Conservation (phyloP, 2,888 invertebrate genomes). For the Limenitis camilla region DNA sequence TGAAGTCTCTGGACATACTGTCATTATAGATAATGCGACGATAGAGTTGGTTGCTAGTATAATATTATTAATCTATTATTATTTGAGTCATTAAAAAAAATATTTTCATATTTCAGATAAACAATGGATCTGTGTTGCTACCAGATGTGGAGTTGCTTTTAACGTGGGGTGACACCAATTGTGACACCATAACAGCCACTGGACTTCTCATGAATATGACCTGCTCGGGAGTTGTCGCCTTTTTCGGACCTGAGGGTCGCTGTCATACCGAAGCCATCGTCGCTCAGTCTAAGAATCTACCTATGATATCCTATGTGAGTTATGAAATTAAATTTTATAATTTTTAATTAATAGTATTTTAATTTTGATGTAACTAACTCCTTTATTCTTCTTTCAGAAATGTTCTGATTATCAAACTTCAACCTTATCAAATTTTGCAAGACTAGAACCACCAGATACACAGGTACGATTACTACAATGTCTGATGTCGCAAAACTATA, state of each 20-base stretch:
- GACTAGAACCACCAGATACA: constrained; percentile 94
- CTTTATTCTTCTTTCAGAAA: constrained; percentile 79
- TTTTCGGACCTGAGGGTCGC: constrained; percentile 96
- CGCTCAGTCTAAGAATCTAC: constrained; percentile 93
- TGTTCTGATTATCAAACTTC: constrained; percentile 94
- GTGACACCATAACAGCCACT: constrained; percentile 89
- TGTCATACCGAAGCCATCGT: constrained; percentile 97
- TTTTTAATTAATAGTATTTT: neutral
- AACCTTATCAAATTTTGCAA: constrained; percentile 90
- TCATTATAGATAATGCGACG: too few species aligned
- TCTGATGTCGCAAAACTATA: neutral
- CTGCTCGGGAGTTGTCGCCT: constrained; percentile 90
- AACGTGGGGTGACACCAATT: constrained; percentile 89
- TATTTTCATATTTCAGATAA: constrained; percentile 72
- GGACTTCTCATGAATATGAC: constrained; percentile 92
- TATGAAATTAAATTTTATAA: too few species aligned
- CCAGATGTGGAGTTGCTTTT: constrained; percentile 83
- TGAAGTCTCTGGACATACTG: too few species aligned
- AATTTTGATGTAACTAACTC: neutral
- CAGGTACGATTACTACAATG: constrained; percentile 73
- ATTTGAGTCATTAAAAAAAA: neutral
- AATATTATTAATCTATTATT: neutral
- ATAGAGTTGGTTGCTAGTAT: too few species aligned
- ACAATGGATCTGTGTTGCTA: constrained; percentile 78
- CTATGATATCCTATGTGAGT: constrained; percentile 79